Conservation (phyloP, 2,888 invertebrate genomes). For the Rhamphomyia laevipes region DNA sequence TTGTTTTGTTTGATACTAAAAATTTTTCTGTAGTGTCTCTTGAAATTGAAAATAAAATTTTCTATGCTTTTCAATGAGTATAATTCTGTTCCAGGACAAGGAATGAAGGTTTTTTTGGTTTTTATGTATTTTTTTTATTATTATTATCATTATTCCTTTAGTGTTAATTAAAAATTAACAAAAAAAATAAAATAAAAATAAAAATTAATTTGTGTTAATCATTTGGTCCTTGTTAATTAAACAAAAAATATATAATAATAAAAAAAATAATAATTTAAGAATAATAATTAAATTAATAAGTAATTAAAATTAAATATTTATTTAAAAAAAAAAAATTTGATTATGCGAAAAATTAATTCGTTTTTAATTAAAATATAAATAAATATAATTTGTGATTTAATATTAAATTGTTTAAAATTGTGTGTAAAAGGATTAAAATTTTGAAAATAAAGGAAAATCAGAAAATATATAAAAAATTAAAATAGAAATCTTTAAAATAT, state of each 20-base stretch:
- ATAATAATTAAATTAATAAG: no score
- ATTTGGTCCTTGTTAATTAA: not conserved
- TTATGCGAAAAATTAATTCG: not conserved
- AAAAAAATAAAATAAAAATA: not conserved
- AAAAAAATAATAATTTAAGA: not conserved
- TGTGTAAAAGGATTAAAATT: no score
- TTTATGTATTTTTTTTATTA: not conserved
- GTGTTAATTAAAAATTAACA: not conserved
- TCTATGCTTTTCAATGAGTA: slow-evolving; percentile 10
- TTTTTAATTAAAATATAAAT: not conserved
- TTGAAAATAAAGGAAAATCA: no score
- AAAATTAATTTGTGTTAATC: not conserved
- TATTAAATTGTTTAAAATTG: no score
- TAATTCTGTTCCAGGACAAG: slow-evolving; percentile 9
- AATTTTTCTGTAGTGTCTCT: not conserved
- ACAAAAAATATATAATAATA: not conserved
- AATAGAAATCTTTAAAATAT: no score
- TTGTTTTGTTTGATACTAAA: not conserved
- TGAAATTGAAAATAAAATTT: slow-evolving; percentile 2
- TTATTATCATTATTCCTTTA: not conserved
- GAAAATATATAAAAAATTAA: no score
- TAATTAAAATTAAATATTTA: not conserved
- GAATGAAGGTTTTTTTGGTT: slow-evolving; percentile 9
- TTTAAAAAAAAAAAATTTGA: not conserved
- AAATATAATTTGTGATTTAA: not conserved